A percentile compares a stretch with the other conserved stretches of the same genome.
Conservation (phyloP, 2,797 vertebrate genomes). For the Botia almorhae region DNA sequence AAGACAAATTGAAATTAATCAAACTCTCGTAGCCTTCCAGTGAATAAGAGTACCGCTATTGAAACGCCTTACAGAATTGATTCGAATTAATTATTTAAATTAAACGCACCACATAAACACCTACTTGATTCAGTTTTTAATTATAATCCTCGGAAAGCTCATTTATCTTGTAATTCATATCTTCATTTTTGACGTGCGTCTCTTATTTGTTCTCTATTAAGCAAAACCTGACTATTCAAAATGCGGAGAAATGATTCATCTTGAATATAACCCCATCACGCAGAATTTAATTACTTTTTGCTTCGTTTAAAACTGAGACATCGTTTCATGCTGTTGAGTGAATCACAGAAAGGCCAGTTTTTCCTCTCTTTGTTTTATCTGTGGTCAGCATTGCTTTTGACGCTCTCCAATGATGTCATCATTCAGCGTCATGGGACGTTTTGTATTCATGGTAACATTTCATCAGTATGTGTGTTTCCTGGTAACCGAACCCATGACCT, state of each 20-base stretch:
- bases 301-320: constrained; percentile 18
- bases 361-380: background rate
- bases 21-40: background rate
- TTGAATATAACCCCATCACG: background rate
- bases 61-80: background rate
- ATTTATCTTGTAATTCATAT: constrained; percentile 19
- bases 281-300: constrained; percentile 15
- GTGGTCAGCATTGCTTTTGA: constrained; percentile 14
- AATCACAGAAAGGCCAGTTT: constrained; percentile 1
- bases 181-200: constrained; percentile 1
- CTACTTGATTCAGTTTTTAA: constrained; percentile 21
- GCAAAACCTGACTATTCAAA: background rate
- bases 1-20: constrained; percentile 34
- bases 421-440: background rate
- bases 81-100: constrained; percentile 29
- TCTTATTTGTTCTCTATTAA: constrained; percentile 5
- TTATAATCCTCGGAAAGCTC: constrained; percentile 19
- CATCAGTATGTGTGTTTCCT: background rate
- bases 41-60: background rate
- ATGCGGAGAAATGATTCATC: constrained; percentile 4
- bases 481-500: background rate
- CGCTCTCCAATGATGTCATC: background rate
- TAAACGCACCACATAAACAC: constrained; percentile 19
- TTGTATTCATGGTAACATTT: background rate
- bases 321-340: constrained; percentile 9